Percentiles rank a stretch among this genome's conserved stretches.
phyloP scores from a whole-genome alignment of 2,797 vertebrate genomes.

The Cossypha niveicapilla region DNA sequence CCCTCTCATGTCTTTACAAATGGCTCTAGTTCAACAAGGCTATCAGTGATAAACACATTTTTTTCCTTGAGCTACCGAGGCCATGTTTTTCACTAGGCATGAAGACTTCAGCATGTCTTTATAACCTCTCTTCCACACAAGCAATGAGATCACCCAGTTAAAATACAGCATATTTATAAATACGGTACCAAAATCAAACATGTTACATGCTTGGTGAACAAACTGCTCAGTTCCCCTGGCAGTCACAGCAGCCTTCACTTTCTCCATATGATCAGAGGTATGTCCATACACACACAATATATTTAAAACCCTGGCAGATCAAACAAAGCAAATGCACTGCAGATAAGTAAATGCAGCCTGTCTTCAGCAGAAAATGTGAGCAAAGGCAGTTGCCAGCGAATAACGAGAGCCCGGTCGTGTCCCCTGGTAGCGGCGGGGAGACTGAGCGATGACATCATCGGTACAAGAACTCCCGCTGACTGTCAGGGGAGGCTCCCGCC shows the following conservation, averaged over 20 bases:
- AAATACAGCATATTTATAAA: background rate
- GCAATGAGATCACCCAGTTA: background rate
- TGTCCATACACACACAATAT: background rate
- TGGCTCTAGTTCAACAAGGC: background rate
- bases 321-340: background rate
- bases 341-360: background rate
- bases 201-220: background rate
- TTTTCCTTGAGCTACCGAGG: background rate
- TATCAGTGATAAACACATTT: accelerated
- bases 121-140: background rate
- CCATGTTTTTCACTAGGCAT: background rate
- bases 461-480: background rate
- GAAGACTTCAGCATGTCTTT: background rate
- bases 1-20: background rate
- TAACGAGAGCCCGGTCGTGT: accelerated
- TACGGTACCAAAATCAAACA: background rate
- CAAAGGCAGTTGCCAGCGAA: background rate
- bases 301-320: background rate
- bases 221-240: background rate
- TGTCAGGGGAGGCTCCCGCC: background rate
- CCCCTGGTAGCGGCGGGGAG: background rate
- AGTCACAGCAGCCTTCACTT: background rate
- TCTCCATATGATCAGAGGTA: background rate
- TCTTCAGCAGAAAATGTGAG: background rate
- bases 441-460: background rate